phyloP scores from a whole-genome alignment of 2,888 invertebrate species.

The Tetragonisca angustula region DNA sequence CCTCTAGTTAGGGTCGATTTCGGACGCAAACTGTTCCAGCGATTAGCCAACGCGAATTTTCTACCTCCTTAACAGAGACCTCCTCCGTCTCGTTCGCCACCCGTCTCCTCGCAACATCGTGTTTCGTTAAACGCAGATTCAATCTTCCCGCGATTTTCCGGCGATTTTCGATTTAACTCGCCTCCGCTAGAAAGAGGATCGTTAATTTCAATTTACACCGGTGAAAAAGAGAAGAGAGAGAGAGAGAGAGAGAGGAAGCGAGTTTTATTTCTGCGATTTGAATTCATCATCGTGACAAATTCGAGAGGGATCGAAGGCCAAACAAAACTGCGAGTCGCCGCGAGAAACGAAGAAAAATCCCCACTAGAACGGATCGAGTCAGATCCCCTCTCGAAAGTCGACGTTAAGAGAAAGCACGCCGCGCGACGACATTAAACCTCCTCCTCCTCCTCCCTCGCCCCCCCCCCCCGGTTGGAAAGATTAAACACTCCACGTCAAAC shows the following conservation, averaged over 20 bases:
- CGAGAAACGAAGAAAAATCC: slow-evolving; percentile 5
- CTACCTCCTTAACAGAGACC: neutral
- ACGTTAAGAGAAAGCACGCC: slow-evolving; percentile 24
- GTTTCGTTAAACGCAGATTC: too few species aligned
- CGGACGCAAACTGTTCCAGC: slow-evolving; percentile 65
- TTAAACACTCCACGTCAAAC: slow-evolving; percentile 54
- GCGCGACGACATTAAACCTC: slow-evolving; percentile 43
- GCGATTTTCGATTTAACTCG: too few species aligned
- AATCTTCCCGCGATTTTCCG: too few species aligned
- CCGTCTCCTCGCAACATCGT: neutral
- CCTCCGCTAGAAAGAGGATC: too few species aligned
- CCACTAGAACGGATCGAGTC: slow-evolving; percentile 37
- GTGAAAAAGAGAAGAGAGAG: too few species aligned
- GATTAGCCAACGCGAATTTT: slow-evolving; percentile 58
- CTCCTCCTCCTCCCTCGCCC: too few species aligned
- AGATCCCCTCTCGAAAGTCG: slow-evolving; percentile 28
- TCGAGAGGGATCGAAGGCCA: neutral
- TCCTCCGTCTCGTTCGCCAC: neutral
- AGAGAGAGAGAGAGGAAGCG: too few species aligned
- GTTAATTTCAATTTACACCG: too few species aligned
- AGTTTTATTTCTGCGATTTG: neutral
- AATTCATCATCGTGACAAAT: neutral
- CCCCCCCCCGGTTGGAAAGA: slow-evolving; percentile 30
- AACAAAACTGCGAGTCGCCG: neutral
- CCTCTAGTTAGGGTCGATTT: slow-evolving; percentile 66